Evolutionary conservation across 1,140 invertebrate species (phyloP).

Genomic region (Pseudomyrmex flavicornis): DNA sequence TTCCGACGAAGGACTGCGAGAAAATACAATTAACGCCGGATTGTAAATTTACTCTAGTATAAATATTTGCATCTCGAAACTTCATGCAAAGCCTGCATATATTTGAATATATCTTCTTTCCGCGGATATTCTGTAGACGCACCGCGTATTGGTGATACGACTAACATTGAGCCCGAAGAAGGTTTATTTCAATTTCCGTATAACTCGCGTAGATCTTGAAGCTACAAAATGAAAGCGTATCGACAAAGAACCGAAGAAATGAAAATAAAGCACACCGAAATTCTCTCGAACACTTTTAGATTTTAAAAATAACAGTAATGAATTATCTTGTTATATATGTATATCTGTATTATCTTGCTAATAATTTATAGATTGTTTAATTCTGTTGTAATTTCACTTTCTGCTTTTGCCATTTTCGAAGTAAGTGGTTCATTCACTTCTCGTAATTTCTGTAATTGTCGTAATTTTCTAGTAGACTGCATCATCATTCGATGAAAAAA

Average conservation of each 20-base stretch:
- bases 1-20: conserved; percentile 31
- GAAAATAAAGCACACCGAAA: conserved; percentile 13
- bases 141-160: conserved; percentile 50
- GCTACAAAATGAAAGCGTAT: conserved; percentile 52
- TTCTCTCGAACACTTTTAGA: not conserved
- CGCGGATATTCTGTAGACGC: conserved; percentile 30
- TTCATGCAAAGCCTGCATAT: conserved; percentile 44
- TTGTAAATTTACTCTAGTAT: conserved; percentile 50
- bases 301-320: conserved; percentile 1
- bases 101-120: conserved; percentile 55
- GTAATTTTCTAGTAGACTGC: conserved; percentile 44
- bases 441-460: conserved; percentile 51
- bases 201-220: conserved; percentile 50
- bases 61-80: conserved; percentile 51
- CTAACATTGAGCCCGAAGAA: conserved; percentile 32
- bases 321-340: not conserved
- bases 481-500: conserved; percentile 39
- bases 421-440: conserved; percentile 47
- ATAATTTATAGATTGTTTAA: conserved; percentile 51
- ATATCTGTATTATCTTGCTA: not conserved
- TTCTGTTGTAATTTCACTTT: conserved; percentile 33
- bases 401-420: conserved; percentile 33
- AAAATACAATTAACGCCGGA: conserved; percentile 56
- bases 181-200: conserved; percentile 52
- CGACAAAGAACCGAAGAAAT: conserved; percentile 7